phyloP scores from a whole-genome alignment of 2,888 invertebrate species.

The Sinhomidia bicolor region DNA sequence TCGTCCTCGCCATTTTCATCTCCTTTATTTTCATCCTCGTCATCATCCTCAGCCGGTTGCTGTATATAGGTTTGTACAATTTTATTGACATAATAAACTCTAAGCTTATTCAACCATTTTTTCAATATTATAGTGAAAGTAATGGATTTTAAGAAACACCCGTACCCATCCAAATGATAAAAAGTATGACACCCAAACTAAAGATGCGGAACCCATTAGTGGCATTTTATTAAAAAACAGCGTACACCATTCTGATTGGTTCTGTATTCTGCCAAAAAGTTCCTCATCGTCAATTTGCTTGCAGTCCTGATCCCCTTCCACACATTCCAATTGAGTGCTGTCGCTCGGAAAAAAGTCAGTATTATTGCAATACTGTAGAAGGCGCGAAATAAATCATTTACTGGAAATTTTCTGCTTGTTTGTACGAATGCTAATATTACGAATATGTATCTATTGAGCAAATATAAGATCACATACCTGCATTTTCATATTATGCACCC shows the following conservation, averaged over 20 bases:
- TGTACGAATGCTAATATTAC: too few relatives aligned
- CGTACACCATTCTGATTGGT: neutral
- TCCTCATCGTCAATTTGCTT: neutral
- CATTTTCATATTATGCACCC: slow-evolving; percentile 57
- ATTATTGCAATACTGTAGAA: slow-evolving; percentile 12
- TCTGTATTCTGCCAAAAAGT: neutral
- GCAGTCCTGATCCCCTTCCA: neutral
- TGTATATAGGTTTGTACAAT: too few relatives aligned
- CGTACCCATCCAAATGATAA: neutral
- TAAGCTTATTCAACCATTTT: neutral
- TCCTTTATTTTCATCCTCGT: neutral
- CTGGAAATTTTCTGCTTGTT: too few relatives aligned
- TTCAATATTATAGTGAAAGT: neutral
- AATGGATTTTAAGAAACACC: too few relatives aligned
- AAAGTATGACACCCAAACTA: slow-evolving; percentile 33
- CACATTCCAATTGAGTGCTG: slow-evolving; percentile 12
- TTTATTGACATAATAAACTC: too few relatives aligned
- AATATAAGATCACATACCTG: slow-evolving; percentile 7
- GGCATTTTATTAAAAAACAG: slow-evolving; percentile 56
- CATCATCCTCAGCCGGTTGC: neutral
- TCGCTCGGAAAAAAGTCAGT: neutral
- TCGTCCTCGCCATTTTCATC: neutral
- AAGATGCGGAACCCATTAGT: neutral
- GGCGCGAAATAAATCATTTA: too few relatives aligned
- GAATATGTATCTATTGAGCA: too few relatives aligned